Evolutionary conservation across 2,888 invertebrate species (phyloP), one percentile per base, ranked within the genome.

Genomic region (Harmothoe impar): DNA sequence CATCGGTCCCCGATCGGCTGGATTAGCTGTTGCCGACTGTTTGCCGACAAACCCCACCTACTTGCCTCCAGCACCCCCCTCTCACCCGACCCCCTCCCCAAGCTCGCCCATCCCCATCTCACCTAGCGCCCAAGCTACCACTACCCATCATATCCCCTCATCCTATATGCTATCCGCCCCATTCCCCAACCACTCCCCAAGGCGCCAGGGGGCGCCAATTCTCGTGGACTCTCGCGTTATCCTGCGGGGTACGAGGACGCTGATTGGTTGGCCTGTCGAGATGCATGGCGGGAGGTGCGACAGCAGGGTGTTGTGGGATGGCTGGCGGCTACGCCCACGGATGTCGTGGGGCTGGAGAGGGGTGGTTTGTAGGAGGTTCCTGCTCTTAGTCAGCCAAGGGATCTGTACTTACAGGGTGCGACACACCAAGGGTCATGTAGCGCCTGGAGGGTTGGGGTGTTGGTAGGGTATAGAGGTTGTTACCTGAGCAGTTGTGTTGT

Each of bases 201-300:
- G 77, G n/a, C 77, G 31, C 77, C 77, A 77, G 29, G 31, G 77
- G 77, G 81, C 43, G 81, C 81, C 81, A 35, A 35, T 17, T 81
- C 81, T 43, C 35, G 81, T 35, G 81, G 81, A 35, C 20, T 33
- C 33, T 43, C 77, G 77, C 81, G 43, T 33, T 81, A 43, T 81
- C 23, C 81, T 35, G 81, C 43, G 81, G 81, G 81, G 81, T 20
- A 33, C 35, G 7, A 43, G 43, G 10, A 20, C 81, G 81, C n/a
- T 81, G 81, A 81, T 81, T 81, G 81, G 81, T 33, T 20, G 81
- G 35, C 23, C 23, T n/a, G 81, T 15, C 29, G 31, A 31, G 77
- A 31, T 77, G 31, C 77, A 31, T 77, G 77, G 31, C 17, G 31
- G 77, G 29, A 29, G 77, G 31, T 31, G 77, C 29, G 25, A 77